These are phyloP conservation scores for Invenusta paracnida DNA, from an alignment of 2,888 invertebrate genomes.

Conservation along the genomic window DNA sequence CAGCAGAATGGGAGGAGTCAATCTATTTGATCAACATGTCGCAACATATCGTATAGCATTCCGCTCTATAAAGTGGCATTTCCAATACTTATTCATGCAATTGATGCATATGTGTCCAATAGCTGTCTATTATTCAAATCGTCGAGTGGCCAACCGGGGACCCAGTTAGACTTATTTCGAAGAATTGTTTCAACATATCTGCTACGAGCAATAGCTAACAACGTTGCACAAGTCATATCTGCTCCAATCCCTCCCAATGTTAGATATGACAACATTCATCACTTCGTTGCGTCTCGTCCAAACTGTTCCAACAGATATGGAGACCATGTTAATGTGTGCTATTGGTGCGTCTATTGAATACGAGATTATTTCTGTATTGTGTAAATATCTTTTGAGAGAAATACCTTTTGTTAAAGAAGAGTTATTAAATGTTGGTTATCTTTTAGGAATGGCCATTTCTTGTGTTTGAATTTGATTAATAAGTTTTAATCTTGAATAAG, in stretches of 20 bases:
- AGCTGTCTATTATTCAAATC: neutral
- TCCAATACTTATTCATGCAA: neutral
- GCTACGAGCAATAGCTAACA: neutral
- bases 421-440: no score
- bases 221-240: conserved; percentile 10
- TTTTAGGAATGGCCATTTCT: no score
- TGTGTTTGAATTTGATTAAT: no score
- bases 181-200: neutral
- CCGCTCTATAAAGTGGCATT: conserved; percentile 19
- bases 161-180: neutral
- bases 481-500: no score
- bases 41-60: neutral
- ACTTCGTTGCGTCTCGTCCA: neutral
- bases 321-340: no score
- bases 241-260: neutral
- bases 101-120: conserved; percentile 15
- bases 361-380: no score
- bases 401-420: no score
- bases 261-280: conserved; percentile 7
- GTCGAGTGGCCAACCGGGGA: neutral
- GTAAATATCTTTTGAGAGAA: no score
- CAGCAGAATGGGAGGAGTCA: conserved; percentile 2
- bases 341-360: no score
- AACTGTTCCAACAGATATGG: no score
- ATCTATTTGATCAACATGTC: conserved; percentile 24